Percentiles rank a stretch among this genome's conserved stretches.
These are phyloP conservation scores for Daphoenositta chrysoptera DNA, from an alignment of 2,113 vertebrate species.

Conservation along the genomic window DNA sequence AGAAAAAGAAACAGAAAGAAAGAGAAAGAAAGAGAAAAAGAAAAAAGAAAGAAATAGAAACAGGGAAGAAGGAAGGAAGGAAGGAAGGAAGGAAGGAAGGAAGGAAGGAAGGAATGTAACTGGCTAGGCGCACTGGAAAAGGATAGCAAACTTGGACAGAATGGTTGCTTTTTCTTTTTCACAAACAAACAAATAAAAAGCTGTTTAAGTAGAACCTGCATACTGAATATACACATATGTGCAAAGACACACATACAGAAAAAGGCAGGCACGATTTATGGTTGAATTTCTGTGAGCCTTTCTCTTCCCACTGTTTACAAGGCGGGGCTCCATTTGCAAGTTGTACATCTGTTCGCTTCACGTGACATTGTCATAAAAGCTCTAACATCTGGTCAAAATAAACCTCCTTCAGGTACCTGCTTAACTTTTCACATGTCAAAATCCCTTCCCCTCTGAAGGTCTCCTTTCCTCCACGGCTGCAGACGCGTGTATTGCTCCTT, in stretches of 20 bases:
- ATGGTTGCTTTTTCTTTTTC: neutral
- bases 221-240: neutral
- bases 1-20: neutral
- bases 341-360: slow-evolving; percentile 89
- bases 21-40: neutral
- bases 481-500: neutral
- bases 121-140: neutral
- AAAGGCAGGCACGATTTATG: slow-evolving; percentile 32
- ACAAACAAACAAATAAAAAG: neutral
- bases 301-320: slow-evolving; percentile 66
- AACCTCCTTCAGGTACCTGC: slow-evolving; percentile 86
- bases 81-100: neutral
- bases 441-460: slow-evolving; percentile 23
- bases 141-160: neutral
- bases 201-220: neutral
- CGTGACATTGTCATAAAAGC: slow-evolving; percentile 84
- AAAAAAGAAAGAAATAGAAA: no score
- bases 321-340: slow-evolving; percentile 70
- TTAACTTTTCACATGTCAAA: slow-evolving; percentile 82
- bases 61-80: no score
- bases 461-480: neutral
- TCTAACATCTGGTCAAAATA: slow-evolving; percentile 91
- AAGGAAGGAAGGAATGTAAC: neutral
- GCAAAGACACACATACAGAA: neutral
- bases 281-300: slow-evolving; percentile 40